Evolutionary conservation across 2,888 invertebrate species (phyloP), one percentile per base, ranked within the genome.

Genomic region (Pterostichus madidus): DNA sequence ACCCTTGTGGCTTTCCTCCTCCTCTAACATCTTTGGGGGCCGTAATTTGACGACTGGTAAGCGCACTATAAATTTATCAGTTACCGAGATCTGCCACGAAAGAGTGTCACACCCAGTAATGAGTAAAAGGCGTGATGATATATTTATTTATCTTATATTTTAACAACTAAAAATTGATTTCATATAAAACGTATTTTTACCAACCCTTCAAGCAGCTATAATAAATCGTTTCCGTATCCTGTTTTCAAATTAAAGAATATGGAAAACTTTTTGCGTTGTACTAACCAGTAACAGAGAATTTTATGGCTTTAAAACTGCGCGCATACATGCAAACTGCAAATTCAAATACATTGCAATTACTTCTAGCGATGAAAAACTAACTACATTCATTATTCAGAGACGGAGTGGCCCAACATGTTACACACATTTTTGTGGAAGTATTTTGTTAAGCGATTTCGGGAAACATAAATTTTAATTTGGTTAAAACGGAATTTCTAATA

Each of bases 291-390:
- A 77, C 56, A 44, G 35, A 5, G 39, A 53, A 59, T 77, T 56
- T 77, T 77, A 56, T 77, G 59, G 77, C 44, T 53, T 76, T 77
- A 59, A 56, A 77, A 77, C 59, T 77, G 59, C 39, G 10, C 7
- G 56, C 39, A 77, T 35, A 77, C 77, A 77, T 77, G 77, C 77
- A 59, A 77, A 59, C 77, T 77, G 59, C 35, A 75, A 75, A 53
- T 77, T 77, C 56, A 17, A 56, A 77, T 39, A 56, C 56, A 77
- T 59, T 77, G 59, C 77, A 77, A 77, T 77, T 77, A 77, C 56
- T 35, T 15, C 53, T 39, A 39, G 3, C 53, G 39, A 59, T 56
- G 59, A 56, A 15, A 77, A 77, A 77, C 10, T 77, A 77, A 39
- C 39, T 39, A 56, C 59, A 77, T 77, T 77, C 35, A 73, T 73